Evolutionary conservation across 2,888 invertebrate species (phyloP), one percentile per base, ranked within the genome.

Genomic region (Morpho achilles): DNA sequence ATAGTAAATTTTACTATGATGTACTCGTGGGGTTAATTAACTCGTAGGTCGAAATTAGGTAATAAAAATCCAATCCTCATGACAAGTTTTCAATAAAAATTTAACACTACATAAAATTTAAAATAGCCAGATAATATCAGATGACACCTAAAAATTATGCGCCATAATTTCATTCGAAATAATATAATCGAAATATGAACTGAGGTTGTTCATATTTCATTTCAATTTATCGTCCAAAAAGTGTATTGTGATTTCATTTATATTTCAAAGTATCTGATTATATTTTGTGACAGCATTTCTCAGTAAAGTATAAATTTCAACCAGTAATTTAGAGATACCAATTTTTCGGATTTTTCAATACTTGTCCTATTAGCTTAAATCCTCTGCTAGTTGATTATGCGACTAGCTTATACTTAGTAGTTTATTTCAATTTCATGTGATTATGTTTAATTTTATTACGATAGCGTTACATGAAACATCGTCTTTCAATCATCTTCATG

Each of bases 301-400:
- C 39, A 16, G 40, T 55, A 55, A 51, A 47, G 50, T 61, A 62
- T 62, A 53, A 50, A 62, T 59, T 62, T 62, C 61, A 51, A 53
- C 32, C 45, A 51, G 41, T 51, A 57, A 56, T 54, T 50, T 59
- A 43, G 22, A 42, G 50, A 46, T 51, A 23, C 43, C 51, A 51
- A 43, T 32, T 3, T 32, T 32, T 5, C 32, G 32, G 32, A 32
- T 32, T 32, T 16, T 32, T 32, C 32, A 32, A 32, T 5, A 32
- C 32, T 32, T 32, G 32, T 32, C 32, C 32, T 32, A 5, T 32
- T 32, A 32, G 32, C 0, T 32, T 5, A 32, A 32, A 32, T 3
- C 32, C 32, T 32, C 32, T 32, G 32, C 32, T 32, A 32, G 32
- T 5, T 32, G 32, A 32, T 32, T 32, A 32, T 32, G 5, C 32